Percentiles rank a stretch among this genome's conserved stretches.
Evolutionary conservation across 1,140 invertebrate species (phyloP).

Genomic region (Eurytemora carolleeae): DNA sequence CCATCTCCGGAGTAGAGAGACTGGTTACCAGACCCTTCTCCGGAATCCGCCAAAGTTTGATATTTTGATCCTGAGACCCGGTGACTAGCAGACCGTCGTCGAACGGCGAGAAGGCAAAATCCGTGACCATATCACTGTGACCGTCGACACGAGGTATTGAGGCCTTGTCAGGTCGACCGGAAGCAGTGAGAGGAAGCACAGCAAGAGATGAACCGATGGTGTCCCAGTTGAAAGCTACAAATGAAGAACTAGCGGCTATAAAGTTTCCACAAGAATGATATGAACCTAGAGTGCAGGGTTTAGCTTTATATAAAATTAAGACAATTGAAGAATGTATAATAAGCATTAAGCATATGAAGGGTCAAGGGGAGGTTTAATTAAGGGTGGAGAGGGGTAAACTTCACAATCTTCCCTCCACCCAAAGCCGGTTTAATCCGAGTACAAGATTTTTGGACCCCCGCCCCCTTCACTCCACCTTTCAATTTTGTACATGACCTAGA

Average conservation of each 20-base stretch:
- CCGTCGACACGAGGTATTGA: slow-evolving; percentile 41
- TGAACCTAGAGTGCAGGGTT: too few relatives aligned
- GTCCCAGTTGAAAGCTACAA: slow-evolving; percentile 83
- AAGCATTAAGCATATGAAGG: too few relatives aligned
- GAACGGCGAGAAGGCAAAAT: slow-evolving; percentile 83
- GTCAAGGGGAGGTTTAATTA: too few relatives aligned
- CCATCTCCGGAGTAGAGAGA: slow-evolving; percentile 53
- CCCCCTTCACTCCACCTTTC: too few relatives aligned
- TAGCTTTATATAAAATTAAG: too few relatives aligned
- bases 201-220: slow-evolving; percentile 53
- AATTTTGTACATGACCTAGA: too few relatives aligned
- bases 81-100: slow-evolving; percentile 74
- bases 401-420: too few relatives aligned
- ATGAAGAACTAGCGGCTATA: slow-evolving; percentile 69
- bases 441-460: too few relatives aligned
- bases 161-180: slow-evolving; percentile 62
- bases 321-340: too few relatives aligned
- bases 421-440: too few relatives aligned
- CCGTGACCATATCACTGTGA: slow-evolving; percentile 73
- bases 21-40: slow-evolving; percentile 52
- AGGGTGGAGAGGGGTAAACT: too few relatives aligned
- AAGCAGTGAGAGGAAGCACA: slow-evolving; percentile 60
- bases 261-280: slow-evolving; percentile 83
- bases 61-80: slow-evolving; percentile 69
- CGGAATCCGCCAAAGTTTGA: slow-evolving; percentile 69